A percentile compares a stretch with the other conserved stretches of the same genome.
Evolutionary conservation across 2,113 vertebrate genomes (phyloP).

Genomic region (Gavialis gangeticus): DNA sequence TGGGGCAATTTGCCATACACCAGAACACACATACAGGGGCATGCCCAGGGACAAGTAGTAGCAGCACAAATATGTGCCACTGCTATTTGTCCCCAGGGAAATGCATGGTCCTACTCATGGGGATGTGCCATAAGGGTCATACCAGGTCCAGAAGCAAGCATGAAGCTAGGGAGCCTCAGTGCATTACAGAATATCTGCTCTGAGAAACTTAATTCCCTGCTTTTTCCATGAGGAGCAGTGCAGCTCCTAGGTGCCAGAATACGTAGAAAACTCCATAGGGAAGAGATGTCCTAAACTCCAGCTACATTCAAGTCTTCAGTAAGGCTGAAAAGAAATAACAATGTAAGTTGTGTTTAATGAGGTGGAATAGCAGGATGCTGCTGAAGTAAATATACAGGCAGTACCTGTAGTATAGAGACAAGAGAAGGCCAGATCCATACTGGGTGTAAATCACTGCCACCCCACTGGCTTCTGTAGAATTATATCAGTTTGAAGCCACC

Average conservation of each 20-base stretch:
- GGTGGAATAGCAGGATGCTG: not conserved
- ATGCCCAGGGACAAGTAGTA: too few species aligned
- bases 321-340: not conserved
- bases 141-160: not conserved
- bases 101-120: too few species aligned
- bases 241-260: rapidly evolving
- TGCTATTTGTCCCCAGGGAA: too few species aligned
- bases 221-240: not conserved
- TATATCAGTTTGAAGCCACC: not conserved
- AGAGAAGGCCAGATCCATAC: rapidly evolving
- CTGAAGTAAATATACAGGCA: not conserved
- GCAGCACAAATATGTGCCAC: too few species aligned
- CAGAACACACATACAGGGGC: too few species aligned
- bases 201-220: not conserved
- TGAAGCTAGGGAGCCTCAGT: not conserved
- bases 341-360: not conserved
- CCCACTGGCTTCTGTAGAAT: not conserved
- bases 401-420: not conserved
- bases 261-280: not conserved
- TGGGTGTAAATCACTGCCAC: not conserved
- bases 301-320: not conserved
- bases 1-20: too few species aligned
- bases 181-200: not conserved
- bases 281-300: not conserved
- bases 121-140: too few species aligned